A percentile compares a stretch with the other conserved stretches of the same genome.
Conservation (phyloP, 2,888 invertebrate species). For the Caenorhabditis macrosperma region DNA sequence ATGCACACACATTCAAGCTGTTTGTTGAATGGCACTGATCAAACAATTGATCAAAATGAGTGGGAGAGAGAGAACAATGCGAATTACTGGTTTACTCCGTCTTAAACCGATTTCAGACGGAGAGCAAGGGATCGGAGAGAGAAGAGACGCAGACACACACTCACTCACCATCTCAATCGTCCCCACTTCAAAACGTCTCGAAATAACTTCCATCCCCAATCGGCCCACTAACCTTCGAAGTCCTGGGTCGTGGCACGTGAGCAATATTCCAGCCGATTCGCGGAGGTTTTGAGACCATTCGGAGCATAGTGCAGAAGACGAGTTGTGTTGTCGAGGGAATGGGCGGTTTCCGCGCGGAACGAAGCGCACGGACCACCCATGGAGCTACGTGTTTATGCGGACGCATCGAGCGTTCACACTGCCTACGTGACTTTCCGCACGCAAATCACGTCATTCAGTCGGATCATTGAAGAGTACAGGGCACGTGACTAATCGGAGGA, state of each 20-base stretch:
- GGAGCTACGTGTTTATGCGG: constrained; percentile 33
- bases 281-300: neutral
- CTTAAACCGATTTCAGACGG: constrained; percentile 14
- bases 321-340: neutral
- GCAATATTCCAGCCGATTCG: constrained; percentile 17
- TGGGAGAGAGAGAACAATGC: constrained; percentile 34
- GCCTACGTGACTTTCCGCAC: constrained; percentile 35
- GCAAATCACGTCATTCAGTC: neutral
- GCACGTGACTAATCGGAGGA: neutral
- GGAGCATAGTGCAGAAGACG: neutral
- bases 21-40: constrained; percentile 8
- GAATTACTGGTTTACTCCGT: constrained; percentile 27
- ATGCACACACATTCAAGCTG: constrained; percentile 8
- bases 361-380: neutral
- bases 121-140: neutral
- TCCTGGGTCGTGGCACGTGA: constrained; percentile 31
- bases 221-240: constrained; percentile 22
- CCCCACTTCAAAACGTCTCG: neutral
- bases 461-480: neutral
- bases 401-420: constrained; percentile 23
- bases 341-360: neutral
- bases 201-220: neutral
- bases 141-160: neutral
- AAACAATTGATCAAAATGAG: constrained; percentile 1
- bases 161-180: neutral